phyloP scores from a whole-genome alignment of 2,888 invertebrate genomes.

The Drosophila cognata region DNA sequence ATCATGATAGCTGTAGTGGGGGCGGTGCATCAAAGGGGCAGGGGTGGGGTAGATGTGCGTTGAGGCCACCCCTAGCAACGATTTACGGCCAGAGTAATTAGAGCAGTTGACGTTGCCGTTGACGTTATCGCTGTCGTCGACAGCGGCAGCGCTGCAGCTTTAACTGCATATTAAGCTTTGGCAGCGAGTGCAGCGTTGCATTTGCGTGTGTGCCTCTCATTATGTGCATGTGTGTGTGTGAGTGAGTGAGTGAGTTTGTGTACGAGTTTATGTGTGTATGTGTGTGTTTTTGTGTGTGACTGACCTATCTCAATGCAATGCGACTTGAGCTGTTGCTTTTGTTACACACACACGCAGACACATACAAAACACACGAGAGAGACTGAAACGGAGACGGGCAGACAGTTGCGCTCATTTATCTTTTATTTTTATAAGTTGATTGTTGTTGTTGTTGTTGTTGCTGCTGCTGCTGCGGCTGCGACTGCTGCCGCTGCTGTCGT shows the following conservation, averaged over 20 bases:
- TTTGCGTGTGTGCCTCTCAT: slow-evolving; percentile 43
- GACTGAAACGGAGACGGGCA: slow-evolving; percentile 39
- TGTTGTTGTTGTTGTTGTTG: slow-evolving; percentile 41
- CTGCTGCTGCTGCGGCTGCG: slow-evolving; percentile 32
- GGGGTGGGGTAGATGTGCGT: background rate
- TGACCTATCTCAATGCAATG: slow-evolving; percentile 83
- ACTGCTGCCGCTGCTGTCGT: slow-evolving; percentile 44
- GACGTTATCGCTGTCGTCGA: slow-evolving; percentile 31
- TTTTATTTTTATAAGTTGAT: slow-evolving; percentile 69
- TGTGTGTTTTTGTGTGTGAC: slow-evolving; percentile 71
- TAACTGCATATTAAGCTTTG: slow-evolving; percentile 58
- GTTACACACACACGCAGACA: slow-evolving; percentile 42
- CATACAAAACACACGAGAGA: slow-evolving; percentile 15
- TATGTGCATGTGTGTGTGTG: slow-evolving; percentile 17
- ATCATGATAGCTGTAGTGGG: background rate
- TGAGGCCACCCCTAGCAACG: slow-evolving; percentile 52
- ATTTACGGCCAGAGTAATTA: slow-evolving; percentile 69
- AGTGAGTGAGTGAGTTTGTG: slow-evolving; percentile 16
- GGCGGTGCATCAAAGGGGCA: background rate
- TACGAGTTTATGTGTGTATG: slow-evolving; percentile 32
- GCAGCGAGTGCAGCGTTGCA: slow-evolving; percentile 66
- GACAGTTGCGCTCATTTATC: slow-evolving; percentile 71
- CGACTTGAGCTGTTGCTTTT: slow-evolving; percentile 72
- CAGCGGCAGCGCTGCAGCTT: slow-evolving; percentile 43
- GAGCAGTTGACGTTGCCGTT: slow-evolving; percentile 65